These are phyloP conservation scores for Cosmopolites sordidus DNA, from an alignment of 2,888 invertebrate genomes.

Conservation along the genomic window DNA sequence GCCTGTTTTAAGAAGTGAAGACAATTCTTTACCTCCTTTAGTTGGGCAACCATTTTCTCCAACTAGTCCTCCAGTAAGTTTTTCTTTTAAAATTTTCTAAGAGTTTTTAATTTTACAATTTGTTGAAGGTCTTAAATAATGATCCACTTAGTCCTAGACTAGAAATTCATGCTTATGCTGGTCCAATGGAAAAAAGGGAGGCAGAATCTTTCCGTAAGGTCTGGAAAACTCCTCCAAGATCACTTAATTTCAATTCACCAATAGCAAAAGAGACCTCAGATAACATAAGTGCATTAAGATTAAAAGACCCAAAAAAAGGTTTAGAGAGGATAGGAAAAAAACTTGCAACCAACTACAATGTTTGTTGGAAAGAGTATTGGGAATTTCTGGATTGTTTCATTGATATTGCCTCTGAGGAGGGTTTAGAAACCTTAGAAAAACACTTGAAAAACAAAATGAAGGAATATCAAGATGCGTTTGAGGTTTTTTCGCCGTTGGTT, in stretches of 20 bases:
- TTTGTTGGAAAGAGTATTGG: constrained; percentile 92
- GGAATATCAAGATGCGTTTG: constrained; percentile 12
- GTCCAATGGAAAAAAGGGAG: constrained; percentile 78
- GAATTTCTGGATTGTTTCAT: constrained; percentile 78
- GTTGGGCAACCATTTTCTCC: constrained; percentile 79
- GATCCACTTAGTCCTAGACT: constrained; percentile 66
- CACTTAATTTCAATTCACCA: constrained; percentile 31
- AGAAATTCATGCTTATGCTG: constrained; percentile 83
- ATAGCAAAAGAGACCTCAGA: constrained; percentile 19
- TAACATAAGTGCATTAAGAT: constrained; percentile 34
- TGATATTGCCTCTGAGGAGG: constrained; percentile 70
- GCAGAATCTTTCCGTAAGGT: constrained; percentile 69
- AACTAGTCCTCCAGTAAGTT: constrained; percentile 60
- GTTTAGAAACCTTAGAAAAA: constrained; percentile 69
- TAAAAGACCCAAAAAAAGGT: constrained; percentile 76
- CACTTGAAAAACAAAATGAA: constrained; percentile 52
- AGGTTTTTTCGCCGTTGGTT: constrained; percentile 18
- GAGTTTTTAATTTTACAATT: constrained; percentile 3
- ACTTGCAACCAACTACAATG: constrained; percentile 65
- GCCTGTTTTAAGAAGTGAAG: constrained; percentile 77
- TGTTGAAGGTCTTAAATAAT: constrained; percentile 55
- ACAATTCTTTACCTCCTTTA: constrained; percentile 68
- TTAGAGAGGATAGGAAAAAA: constrained; percentile 78
- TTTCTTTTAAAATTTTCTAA: not conserved
- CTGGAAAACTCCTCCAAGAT: constrained; percentile 80